A percentile compares a stretch with the other conserved stretches of the same genome.
Evolutionary conservation across 2,113 vertebrate genomes (phyloP).

Genomic region (Bufo bufo): DNA sequence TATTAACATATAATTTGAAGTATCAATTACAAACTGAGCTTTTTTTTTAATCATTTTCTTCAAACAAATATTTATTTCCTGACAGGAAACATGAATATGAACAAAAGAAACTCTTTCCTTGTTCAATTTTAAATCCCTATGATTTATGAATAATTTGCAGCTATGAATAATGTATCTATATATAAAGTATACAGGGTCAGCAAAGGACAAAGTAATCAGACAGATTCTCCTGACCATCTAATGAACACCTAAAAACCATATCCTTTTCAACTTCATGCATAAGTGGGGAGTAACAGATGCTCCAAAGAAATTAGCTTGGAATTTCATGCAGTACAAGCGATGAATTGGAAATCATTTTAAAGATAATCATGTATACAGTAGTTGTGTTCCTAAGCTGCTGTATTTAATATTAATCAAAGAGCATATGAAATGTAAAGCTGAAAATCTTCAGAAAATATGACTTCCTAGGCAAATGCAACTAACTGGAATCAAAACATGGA

Average conservation of each 20-base stretch:
- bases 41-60: constrained; percentile 23
- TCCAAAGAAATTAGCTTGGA: neutral
- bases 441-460: neutral
- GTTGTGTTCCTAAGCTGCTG: neutral
- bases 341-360: neutral
- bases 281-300: constrained; percentile 24
- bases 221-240: constrained; percentile 3
- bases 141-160: constrained; percentile 16
- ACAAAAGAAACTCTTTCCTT: constrained; percentile 2
- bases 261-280: constrained; percentile 6
- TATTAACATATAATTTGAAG: neutral
- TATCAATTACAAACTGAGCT: neutral
- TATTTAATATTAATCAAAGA: constrained; percentile 2
- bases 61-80: neutral
- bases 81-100: neutral
- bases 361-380: neutral
- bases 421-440: neutral
- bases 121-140: constrained; percentile 7
- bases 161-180: constrained; percentile 37
- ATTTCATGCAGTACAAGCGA: neutral
- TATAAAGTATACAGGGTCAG: constrained; percentile 31
- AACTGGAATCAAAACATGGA: neutral
- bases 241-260: constrained; percentile 23
- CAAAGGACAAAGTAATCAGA: constrained; percentile 39
- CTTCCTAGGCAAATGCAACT: neutral